A percentile compares a stretch with the other conserved stretches of the same genome.
Evolutionary conservation across 1,140 invertebrate genomes (phyloP).

Genomic region (Heterodera carotae): DNA sequence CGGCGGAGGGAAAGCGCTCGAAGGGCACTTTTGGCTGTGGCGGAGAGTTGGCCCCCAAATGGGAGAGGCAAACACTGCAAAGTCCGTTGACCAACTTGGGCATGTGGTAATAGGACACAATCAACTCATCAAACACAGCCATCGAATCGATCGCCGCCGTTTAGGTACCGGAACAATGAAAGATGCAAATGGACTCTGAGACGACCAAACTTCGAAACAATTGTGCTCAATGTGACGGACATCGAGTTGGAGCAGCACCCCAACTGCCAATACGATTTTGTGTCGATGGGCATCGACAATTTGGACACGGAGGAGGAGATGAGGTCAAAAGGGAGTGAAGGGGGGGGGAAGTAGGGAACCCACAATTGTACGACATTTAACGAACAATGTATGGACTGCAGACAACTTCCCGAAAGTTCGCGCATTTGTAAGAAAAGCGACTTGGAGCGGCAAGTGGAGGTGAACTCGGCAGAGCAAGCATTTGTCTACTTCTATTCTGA

Average conservation of each 20-base stretch:
- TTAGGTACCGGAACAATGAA: conserved; percentile 48
- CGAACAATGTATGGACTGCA: no score
- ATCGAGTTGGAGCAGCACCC: conserved; percentile 55
- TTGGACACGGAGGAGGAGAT: conserved; percentile 18
- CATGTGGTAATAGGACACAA: not conserved
- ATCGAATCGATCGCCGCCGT: no score
- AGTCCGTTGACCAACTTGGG: conserved; percentile 16
- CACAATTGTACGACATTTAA: no score
- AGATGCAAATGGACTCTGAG: conserved; percentile 55
- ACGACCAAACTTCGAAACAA: conserved; percentile 47
- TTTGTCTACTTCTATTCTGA: conserved; percentile 31
- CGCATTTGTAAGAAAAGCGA: conserved; percentile 46
- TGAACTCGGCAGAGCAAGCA: conserved; percentile 46
- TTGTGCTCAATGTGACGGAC: conserved; percentile 47
- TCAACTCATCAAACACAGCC: no score
- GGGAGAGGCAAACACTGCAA: conserved; percentile 40
- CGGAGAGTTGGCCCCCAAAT: conserved; percentile 48
- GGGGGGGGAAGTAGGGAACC: not conserved
- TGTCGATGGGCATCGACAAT: conserved; percentile 40
- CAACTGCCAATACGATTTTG: conserved; percentile 55
- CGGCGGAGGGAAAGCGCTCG: not conserved
- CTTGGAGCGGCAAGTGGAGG: conserved; percentile 21
- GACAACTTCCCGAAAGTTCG: conserved; percentile 9
- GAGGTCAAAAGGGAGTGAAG: conserved; percentile 21
- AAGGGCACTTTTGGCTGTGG: conserved; percentile 48